These are phyloP conservation scores for Danionella cerebrum DNA, from an alignment of 2,113 vertebrate genomes.

Conservation along the genomic window DNA sequence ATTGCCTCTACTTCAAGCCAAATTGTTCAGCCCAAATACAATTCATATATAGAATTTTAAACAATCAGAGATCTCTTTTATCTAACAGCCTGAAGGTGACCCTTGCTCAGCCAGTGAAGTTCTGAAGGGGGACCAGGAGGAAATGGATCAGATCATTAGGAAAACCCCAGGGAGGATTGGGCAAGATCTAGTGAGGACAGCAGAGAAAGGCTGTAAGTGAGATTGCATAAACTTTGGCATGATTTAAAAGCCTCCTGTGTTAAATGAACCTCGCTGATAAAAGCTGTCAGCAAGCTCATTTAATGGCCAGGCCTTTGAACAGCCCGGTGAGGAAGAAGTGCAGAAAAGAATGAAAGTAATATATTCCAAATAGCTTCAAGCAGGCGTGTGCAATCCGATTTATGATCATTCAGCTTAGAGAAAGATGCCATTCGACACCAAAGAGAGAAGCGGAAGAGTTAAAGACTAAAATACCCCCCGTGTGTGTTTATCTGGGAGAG, in stretches of 20 bases:
- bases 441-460: neutral
- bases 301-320: constrained; percentile 51
- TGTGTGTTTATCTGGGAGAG: neutral
- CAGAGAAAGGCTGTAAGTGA: constrained; percentile 33
- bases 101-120: neutral
- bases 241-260: constrained; percentile 47
- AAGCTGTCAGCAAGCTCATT: constrained; percentile 45
- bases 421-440: neutral
- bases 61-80: neutral
- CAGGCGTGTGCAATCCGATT: neutral
- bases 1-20: no score
- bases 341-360: constrained; percentile 9
- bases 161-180: neutral
- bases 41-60: no score
- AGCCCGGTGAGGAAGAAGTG: neutral
- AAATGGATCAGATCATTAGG: constrained; percentile 15
- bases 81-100: neutral
- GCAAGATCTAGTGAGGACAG: neutral
- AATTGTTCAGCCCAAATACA: no score
- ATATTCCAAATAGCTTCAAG: neutral
- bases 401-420: neutral
- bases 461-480: neutral
- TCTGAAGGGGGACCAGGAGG: neutral
- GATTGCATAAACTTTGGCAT: constrained; percentile 43
- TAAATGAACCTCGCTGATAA: constrained; percentile 55